These are phyloP conservation scores for Amblyjoppa fuscipennis DNA, from an alignment of 2,888 invertebrate species.

Conservation along the genomic window DNA sequence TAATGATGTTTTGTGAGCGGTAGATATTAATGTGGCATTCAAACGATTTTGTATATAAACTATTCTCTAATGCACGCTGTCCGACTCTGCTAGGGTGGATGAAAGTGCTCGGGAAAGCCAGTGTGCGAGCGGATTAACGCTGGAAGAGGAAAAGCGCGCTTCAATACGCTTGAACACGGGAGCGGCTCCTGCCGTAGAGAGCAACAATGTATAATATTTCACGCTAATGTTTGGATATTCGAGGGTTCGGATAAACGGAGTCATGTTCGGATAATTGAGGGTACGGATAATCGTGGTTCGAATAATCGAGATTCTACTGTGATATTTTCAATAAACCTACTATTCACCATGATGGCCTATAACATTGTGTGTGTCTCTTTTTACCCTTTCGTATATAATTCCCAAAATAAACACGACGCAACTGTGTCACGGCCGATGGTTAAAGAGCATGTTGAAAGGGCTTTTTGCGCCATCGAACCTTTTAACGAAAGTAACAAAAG, in stretches of 20 bases:
- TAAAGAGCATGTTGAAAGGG: not conserved
- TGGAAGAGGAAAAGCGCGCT: slow-evolving; percentile 2
- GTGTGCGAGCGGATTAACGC: not conserved
- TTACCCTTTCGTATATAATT: not conserved
- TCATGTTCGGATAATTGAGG: too few species aligned
- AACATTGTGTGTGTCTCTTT: not conserved
- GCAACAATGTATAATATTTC: too few species aligned
- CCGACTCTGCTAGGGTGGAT: too few species aligned
- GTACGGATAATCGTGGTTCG: not conserved
- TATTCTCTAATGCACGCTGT: too few species aligned
- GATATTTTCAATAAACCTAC: not conserved
- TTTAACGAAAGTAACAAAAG: not conserved
- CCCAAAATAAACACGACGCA: not conserved
- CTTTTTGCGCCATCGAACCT: not conserved
- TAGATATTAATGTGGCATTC: too few species aligned
- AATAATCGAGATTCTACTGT: not conserved
- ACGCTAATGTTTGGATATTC: too few species aligned
- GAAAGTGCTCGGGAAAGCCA: too few species aligned
- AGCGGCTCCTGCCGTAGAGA: too few species aligned
- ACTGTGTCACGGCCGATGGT: not conserved
- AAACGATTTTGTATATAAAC: too few species aligned
- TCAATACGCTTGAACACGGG: too few species aligned
- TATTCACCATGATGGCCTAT: not conserved
- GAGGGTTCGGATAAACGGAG: too few species aligned
- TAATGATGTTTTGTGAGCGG: too few species aligned